Percentiles rank a stretch among this genome's conserved stretches.
These are phyloP conservation scores for Mystacides longicornis DNA, from an alignment of 2,888 invertebrate species.

Conservation along the genomic window DNA sequence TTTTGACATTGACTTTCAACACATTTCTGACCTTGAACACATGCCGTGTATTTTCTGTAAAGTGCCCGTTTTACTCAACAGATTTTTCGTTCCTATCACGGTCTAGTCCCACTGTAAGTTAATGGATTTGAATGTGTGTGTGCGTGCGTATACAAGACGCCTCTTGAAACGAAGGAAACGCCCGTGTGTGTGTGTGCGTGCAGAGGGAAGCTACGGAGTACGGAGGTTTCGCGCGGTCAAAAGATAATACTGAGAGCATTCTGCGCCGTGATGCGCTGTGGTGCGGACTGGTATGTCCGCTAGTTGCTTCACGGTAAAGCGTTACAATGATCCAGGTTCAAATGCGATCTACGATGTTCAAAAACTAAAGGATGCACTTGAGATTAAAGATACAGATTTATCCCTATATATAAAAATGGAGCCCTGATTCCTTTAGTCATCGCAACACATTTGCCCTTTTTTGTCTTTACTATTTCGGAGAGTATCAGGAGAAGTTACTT, in stretches of 20 bases:
- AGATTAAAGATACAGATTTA: too few relatives aligned
- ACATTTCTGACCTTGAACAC: not conserved
- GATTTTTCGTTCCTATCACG: not conserved
- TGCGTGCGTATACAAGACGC: conserved; percentile 12
- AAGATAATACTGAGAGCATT: conserved; percentile 8
- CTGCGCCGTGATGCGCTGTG: conserved; percentile 18
- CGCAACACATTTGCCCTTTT: too few relatives aligned
- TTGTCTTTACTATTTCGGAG: too few relatives aligned
- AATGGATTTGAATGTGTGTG: conserved; percentile 8
- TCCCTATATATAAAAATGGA: too few relatives aligned
- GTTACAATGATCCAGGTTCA: too few relatives aligned
- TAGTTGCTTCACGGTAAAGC: too few relatives aligned
- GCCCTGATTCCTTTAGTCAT: too few relatives aligned
- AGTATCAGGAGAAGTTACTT: too few relatives aligned
- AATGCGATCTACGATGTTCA: too few relatives aligned
- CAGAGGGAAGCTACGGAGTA: conserved; percentile 18
- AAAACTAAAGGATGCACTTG: too few relatives aligned
- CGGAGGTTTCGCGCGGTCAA: conserved; percentile 12
- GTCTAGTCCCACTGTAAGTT: conserved; percentile 16
- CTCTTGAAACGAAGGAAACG: conserved; percentile 1
- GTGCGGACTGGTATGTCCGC: too few relatives aligned
- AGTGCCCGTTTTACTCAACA: conserved; percentile 5
- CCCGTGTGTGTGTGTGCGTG: conserved; percentile 16
- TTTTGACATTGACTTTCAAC: not conserved
- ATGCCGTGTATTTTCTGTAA: not conserved